Base-by-base conservation (phyloP, 1,140 invertebrate species). In the Heliothis virescens region DNA sequence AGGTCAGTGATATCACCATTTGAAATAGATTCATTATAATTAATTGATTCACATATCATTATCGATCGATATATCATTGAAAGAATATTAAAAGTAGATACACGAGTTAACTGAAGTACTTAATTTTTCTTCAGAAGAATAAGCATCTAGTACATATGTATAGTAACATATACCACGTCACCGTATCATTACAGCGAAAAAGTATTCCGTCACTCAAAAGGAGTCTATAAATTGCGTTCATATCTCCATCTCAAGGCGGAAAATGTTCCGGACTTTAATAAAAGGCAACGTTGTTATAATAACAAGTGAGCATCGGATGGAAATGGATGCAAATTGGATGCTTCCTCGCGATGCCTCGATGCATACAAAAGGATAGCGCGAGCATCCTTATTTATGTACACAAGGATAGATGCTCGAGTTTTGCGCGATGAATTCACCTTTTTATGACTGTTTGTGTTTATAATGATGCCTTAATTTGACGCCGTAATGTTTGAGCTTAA, bases 321-420 rank as follows among this genome's bases (percentile, higher is more conserved):
- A 72, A 72, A 72, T 72, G 41, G 69, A 72, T 72, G 69, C 29
- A 72, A 72, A 72, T 72, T 72, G 52, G 21, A 55, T 34, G 21
- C 52, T 55, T 72, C 69, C 50, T 34, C 47, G 29, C 69, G 69
- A 16, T 72, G 10, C 41, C 34, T 18, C 26, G 69, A 55, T 72
- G 69, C 50, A 72, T 41, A 72, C 69, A 72, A 26, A 57, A 69
- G 47, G 47, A 69, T 63, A 1, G 18, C 18, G 18, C 16, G 12
- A 48, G 4, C 48, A 69, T 71, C 60, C 16, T 41, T 63, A 65
- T n/a, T 16, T 62, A 18, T 48, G 16, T 65, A n/a, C n/a, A 41
- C 2, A 41, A 12, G 34, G 1, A 18, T 18, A 2, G 11, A 26
- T 59, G 11, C 5, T 29, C 18, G 34, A 55, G 53, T 13, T 59